A percentile compares a stretch with the other conserved stretches of the same genome.
Evolutionary conservation across 2,888 invertebrate genomes (phyloP).

Genomic region (Agrenia bidenticulata): DNA sequence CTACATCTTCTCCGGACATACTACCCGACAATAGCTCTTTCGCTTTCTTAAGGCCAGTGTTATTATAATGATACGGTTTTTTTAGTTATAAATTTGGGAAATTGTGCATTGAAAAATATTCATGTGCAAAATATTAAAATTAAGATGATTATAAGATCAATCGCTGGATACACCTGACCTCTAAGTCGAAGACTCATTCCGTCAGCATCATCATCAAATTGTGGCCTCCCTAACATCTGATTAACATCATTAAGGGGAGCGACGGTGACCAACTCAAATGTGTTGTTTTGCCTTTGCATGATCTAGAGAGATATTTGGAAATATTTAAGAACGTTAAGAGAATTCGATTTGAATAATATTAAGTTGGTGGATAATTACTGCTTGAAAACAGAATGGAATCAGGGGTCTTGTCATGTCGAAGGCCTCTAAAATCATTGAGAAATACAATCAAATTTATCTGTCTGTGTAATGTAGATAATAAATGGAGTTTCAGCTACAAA

Average conservation of each 20-base stretch:
- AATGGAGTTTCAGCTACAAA: background rate
- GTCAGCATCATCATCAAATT: slow-evolving; percentile 59
- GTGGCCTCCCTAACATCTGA: slow-evolving; percentile 58
- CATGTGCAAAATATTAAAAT: no score
- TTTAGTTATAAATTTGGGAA: no score
- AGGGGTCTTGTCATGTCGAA: slow-evolving; percentile 89
- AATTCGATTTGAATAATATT: slow-evolving; percentile 3
- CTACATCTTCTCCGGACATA: no score
- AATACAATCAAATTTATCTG: background rate
- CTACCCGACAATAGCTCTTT: no score
- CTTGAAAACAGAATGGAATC: slow-evolving; percentile 90
- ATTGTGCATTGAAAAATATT: no score
- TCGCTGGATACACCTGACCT: background rate
- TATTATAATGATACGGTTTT: no score
- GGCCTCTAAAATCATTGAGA: slow-evolving; percentile 77
- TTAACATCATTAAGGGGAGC: slow-evolving; percentile 73
- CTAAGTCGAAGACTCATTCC: slow-evolving; percentile 20
- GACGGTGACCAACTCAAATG: slow-evolving; percentile 88
- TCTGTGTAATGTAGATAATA: background rate
- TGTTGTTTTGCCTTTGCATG: slow-evolving; percentile 90
- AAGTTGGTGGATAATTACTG: slow-evolving; percentile 71
- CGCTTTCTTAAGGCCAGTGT: no score
- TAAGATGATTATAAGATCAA: no score
- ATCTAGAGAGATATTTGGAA: slow-evolving; percentile 71
- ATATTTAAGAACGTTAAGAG: background rate